Evolutionary conservation across 1,140 invertebrate species (phyloP).

Genomic region (Mercenaria mercenaria): DNA sequence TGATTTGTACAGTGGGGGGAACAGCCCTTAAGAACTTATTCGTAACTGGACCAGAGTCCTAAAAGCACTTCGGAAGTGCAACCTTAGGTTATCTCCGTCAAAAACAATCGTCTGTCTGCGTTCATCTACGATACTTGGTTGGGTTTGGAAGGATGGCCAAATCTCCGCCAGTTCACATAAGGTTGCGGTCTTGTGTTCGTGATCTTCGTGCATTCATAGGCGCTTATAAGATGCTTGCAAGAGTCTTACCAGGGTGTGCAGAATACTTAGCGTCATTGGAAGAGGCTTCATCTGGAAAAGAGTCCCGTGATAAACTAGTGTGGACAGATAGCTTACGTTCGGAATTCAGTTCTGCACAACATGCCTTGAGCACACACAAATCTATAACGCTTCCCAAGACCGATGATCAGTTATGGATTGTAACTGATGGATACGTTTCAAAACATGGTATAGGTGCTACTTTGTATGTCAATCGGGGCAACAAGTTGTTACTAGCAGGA

Average conservation of each 20-base stretch:
- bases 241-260: slow-evolving; percentile 42
- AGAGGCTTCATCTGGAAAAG: slow-evolving; percentile 25
- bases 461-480: neutral
- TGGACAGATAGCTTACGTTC: slow-evolving; percentile 51
- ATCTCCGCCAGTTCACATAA: slow-evolving; percentile 55
- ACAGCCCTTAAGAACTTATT: slow-evolving; percentile 34
- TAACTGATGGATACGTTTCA: slow-evolving; percentile 29
- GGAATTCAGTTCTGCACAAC: slow-evolving; percentile 33
- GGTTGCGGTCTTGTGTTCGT: slow-evolving; percentile 51
- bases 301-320: slow-evolving; percentile 44
- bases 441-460: slow-evolving; percentile 33
- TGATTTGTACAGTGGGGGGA: slow-evolving; percentile 61
- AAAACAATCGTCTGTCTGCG: slow-evolving; percentile 46
- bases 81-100: slow-evolving; percentile 39
- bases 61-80: slow-evolving; percentile 40
- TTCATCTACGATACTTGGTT: slow-evolving; percentile 62
- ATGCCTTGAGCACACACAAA: slow-evolving; percentile 13
- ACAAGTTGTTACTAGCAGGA: no score
- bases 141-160: slow-evolving; percentile 58
- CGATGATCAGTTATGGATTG: slow-evolving; percentile 28
- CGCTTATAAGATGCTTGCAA: slow-evolving; percentile 62
- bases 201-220: slow-evolving; percentile 64
- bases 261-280: neutral
- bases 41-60: slow-evolving; percentile 44
- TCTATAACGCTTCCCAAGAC: slow-evolving; percentile 4